phyloP scores from a whole-genome alignment of 92 coral and sea anemone genomes.

The Galaxea fascicularis region DNA sequence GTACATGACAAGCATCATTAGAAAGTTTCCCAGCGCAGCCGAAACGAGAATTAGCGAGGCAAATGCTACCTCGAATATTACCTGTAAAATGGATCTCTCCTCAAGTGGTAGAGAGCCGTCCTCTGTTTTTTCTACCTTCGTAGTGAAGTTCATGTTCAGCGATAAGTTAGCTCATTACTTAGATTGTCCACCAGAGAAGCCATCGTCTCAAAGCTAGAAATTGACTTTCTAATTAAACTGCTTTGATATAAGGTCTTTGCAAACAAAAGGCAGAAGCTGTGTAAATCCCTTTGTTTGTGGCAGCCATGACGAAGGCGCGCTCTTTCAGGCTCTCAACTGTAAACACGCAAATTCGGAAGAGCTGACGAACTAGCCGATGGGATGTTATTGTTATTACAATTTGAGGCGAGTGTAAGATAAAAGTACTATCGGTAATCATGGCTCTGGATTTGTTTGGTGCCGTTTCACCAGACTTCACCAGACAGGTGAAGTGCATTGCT shows the following conservation, averaged over 20 bases:
- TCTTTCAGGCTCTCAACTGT: not conserved
- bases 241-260: not conserved
- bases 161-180: not conserved
- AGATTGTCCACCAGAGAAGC: not conserved
- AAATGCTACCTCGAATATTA: slow-evolving; percentile 38
- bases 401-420: not conserved
- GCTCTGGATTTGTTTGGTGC: not conserved
- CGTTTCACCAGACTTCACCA: not conserved
- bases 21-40: slow-evolving; percentile 54
- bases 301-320: not conserved
- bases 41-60: slow-evolving; percentile 44
- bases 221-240: slow-evolving; percentile 23
- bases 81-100: slow-evolving; percentile 12
- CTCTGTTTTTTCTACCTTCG: not conserved
- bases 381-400: not conserved
- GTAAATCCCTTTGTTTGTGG: not conserved
- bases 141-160: slow-evolving; percentile 21
- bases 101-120: slow-evolving; percentile 6
- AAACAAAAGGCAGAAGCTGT: not conserved
- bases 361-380: not conserved
- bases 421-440: not conserved
- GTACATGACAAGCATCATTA: slow-evolving; percentile 46
- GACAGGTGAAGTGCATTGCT: not conserved
- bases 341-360: not conserved
- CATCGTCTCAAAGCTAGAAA: not conserved